Conservation (phyloP, 2,113 vertebrate species). For the Bagarius yarrelli region DNA sequence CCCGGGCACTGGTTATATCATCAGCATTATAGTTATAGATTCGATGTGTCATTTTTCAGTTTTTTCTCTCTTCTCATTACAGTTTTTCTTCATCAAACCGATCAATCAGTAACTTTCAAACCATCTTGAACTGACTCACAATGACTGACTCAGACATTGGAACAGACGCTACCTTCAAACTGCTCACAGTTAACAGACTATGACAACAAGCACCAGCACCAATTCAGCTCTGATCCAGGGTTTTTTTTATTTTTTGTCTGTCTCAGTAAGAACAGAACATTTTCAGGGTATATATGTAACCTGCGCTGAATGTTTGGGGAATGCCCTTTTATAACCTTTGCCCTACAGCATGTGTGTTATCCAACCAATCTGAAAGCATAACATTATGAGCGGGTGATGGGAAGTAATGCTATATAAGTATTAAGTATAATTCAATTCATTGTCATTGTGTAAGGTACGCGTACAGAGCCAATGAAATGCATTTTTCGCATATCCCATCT, state of each 20-base stretch:
- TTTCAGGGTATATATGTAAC: no score
- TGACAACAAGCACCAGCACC: neutral
- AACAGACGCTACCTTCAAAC: neutral
- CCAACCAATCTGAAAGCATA: no score
- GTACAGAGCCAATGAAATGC: no score
- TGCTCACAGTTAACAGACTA: neutral
- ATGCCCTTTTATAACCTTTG: no score
- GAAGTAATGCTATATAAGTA: no score
- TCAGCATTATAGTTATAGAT: neutral
- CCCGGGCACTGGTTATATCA: neutral
- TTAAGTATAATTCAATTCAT: no score
- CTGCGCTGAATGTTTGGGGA: no score
- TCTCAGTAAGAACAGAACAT: neutral
- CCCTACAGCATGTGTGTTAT: no score
- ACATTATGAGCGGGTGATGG: no score
- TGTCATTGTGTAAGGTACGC: no score
- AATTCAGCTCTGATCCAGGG: neutral
- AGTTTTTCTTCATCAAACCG: neutral
- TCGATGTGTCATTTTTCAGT: neutral
- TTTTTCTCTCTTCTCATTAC: neutral
- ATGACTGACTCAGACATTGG: neutral
- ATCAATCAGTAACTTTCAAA: neutral
- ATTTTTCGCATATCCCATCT: no score
- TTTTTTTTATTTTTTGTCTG: constrained; percentile 5
- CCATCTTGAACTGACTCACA: neutral